These are phyloP conservation scores for Scortum barcoo DNA, from an alignment of 2,113 vertebrate genomes.

Conservation along the genomic window DNA sequence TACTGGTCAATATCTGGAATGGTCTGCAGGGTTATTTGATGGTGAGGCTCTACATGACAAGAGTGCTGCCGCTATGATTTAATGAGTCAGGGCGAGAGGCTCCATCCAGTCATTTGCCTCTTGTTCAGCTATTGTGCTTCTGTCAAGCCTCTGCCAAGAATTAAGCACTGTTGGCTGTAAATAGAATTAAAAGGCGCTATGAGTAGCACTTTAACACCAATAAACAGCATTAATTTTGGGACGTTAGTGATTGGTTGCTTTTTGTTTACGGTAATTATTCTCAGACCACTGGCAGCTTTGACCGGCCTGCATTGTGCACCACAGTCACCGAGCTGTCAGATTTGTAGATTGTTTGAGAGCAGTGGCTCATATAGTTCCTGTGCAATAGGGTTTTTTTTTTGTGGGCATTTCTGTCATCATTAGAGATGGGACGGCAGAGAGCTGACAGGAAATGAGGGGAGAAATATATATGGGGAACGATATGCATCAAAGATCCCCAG, in stretches of 20 bases:
- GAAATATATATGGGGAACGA: not conserved
- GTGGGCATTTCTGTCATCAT: too few relatives aligned
- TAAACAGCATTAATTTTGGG: constrained; percentile 11
- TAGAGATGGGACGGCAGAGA: not conserved
- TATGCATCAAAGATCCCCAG: not conserved
- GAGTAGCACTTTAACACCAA: constrained; percentile 41
- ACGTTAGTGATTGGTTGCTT: not conserved
- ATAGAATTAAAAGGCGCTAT: constrained; percentile 7
- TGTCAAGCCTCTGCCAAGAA: constrained; percentile 34
- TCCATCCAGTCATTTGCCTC: constrained; percentile 11
- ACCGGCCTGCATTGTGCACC: constrained; percentile 3
- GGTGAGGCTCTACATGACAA: constrained; percentile 13
- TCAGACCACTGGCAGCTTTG: constrained; percentile 3
- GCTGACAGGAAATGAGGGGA: not conserved
- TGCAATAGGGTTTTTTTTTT: too few relatives aligned
- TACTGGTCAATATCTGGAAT: constrained; percentile 45
- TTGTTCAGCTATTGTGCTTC: constrained; percentile 29
- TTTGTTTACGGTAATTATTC: too few relatives aligned
- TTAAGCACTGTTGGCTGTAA: constrained; percentile 19
- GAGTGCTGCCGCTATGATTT: constrained; percentile 41
- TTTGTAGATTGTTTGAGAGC: not conserved
- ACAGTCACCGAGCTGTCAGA: not conserved
- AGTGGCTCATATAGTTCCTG: too few relatives aligned
- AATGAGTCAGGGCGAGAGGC: constrained; percentile 45
- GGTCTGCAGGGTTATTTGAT: constrained; percentile 43